phyloP scores from a whole-genome alignment of 1,140 invertebrate genomes.

The Sweltsa coloradensis region DNA sequence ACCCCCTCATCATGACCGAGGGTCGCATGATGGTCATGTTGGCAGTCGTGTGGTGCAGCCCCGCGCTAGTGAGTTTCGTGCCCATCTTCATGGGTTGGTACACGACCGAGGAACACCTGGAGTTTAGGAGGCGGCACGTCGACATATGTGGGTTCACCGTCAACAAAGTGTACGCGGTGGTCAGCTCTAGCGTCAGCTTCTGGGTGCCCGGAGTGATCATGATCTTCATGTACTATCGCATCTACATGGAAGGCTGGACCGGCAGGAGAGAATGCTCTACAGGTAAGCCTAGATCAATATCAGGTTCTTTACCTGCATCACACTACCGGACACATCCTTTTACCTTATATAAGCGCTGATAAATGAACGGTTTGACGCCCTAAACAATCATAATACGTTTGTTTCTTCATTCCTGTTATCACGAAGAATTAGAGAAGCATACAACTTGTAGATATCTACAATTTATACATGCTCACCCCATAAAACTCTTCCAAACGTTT shows the following conservation, averaged over 20 bases:
- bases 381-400: no score
- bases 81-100: constrained; percentile 93
- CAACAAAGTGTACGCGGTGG: constrained; percentile 78
- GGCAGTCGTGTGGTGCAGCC: constrained; percentile 81
- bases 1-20: constrained; percentile 79
- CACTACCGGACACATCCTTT: no score
- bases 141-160: constrained; percentile 77
- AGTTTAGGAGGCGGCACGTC: constrained; percentile 53
- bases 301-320: no score
- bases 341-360: no score
- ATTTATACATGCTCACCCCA: no score
- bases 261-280: constrained; percentile 83
- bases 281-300: constrained; percentile 48
- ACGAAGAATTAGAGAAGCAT: no score
- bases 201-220: constrained; percentile 92
- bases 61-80: constrained; percentile 83
- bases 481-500: no score
- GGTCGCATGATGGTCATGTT: constrained; percentile 61
- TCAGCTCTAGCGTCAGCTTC: constrained; percentile 87
- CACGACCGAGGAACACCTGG: constrained; percentile 67
- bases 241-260: constrained; percentile 82
- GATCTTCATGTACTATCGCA: constrained; percentile 88
- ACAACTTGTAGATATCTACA: no score
- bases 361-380: no score
- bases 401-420: no score